These are phyloP conservation scores for Lota lota DNA, from an alignment of 2,113 vertebrate species.

Conservation along the genomic window DNA sequence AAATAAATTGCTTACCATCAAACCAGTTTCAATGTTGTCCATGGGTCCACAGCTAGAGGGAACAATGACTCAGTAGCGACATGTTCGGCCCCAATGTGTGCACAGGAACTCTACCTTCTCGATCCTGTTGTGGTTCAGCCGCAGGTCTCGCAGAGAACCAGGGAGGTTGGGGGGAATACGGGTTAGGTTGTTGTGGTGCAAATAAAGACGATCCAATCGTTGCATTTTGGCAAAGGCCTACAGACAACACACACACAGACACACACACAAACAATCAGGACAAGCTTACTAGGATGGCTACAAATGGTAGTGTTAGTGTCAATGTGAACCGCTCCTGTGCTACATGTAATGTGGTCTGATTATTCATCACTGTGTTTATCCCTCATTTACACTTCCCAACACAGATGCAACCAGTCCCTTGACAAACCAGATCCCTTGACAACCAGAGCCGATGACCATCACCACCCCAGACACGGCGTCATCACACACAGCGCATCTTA, in stretches of 20 bases:
- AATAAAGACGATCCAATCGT: conserved; percentile 84
- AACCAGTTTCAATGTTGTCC: background rate
- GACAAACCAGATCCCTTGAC: too few species aligned
- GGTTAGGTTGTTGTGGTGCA: conserved; percentile 92
- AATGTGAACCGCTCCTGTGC: too few species aligned
- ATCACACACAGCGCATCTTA: too few species aligned
- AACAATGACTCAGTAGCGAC: too few species aligned
- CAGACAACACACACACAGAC: background rate
- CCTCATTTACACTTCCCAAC: too few species aligned
- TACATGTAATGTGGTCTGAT: too few species aligned
- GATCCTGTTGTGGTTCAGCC: conserved; percentile 86
- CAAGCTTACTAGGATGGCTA: background rate
- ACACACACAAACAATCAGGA: background rate
- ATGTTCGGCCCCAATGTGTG: too few species aligned
- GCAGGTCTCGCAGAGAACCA: conserved; percentile 82
- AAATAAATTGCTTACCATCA: background rate
- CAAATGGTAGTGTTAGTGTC: background rate
- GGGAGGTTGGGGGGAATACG: conserved; percentile 84
- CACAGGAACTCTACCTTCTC: conserved; percentile 68
- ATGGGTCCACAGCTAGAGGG: too few species aligned
- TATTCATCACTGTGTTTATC: too few species aligned
- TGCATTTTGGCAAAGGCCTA: conserved; percentile 83
- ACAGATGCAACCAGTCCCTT: too few species aligned
- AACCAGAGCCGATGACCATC: too few species aligned
- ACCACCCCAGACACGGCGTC: too few species aligned